phyloP scores from a whole-genome alignment of 1,140 invertebrate genomes.

The Drosophila lacertosa region DNA sequence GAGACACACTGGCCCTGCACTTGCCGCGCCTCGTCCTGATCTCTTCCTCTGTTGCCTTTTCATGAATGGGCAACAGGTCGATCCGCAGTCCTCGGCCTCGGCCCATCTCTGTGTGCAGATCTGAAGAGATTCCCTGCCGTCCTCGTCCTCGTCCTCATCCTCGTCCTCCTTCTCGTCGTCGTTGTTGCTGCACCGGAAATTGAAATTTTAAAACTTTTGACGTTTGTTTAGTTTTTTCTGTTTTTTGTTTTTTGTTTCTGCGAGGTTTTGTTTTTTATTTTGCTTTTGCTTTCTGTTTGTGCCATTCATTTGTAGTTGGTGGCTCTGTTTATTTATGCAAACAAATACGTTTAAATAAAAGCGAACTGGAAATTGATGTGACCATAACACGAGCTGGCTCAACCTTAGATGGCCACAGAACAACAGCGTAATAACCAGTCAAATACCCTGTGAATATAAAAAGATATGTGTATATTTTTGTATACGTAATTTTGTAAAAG shows the following conservation, averaged over 20 bases:
- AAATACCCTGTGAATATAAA: no score
- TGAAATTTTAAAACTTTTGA: conserved; percentile 82
- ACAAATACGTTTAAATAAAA: conserved; percentile 69
- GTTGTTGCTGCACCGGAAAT: conserved; percentile 65
- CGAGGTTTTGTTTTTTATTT: conserved; percentile 3
- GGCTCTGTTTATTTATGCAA: conserved; percentile 67
- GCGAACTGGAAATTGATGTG: conserved; percentile 46
- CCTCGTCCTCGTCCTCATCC: no score
- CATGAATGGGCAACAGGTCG: conserved; percentile 44
- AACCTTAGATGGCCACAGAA: conserved; percentile 21
- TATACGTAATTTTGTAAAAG: no score
- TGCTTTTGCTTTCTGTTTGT: conserved; percentile 7
- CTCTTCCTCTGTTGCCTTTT: conserved; percentile 12
- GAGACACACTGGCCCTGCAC: conserved; percentile 10
- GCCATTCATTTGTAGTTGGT: conserved; percentile 13
- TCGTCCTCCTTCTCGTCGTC: no score
- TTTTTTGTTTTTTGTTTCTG: conserved; percentile 16
- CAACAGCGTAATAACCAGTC: no score
- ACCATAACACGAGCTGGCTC: conserved; percentile 65
- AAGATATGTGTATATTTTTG: no score
- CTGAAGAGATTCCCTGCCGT: no score
- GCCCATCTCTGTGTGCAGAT: no score
- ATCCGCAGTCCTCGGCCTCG: background rate
- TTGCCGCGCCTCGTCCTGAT: conserved; percentile 27
- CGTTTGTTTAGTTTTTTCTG: conserved; percentile 67